phyloP scores from a whole-genome alignment of 2,113 vertebrate species.

The Dicaeum eximium region DNA sequence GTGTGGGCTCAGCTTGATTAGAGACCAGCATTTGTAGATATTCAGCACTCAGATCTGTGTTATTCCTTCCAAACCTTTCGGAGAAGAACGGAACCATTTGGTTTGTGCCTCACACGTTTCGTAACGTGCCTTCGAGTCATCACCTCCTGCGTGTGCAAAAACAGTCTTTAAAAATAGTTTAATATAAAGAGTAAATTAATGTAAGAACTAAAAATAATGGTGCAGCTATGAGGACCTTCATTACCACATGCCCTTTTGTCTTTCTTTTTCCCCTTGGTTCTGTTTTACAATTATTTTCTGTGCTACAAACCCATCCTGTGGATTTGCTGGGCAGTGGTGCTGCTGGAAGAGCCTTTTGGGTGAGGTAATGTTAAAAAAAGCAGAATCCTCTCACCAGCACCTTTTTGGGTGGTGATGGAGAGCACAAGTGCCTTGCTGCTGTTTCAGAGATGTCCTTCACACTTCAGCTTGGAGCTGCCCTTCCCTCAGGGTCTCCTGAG shows the following conservation, averaged over 20 bases:
- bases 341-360: not conserved
- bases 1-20: conserved; percentile 39
- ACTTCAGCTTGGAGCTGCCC: not conserved
- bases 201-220: conserved; percentile 38
- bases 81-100: conserved; percentile 5
- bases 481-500: not conserved
- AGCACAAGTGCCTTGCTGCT: not conserved
- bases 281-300: not conserved
- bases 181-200: conserved; percentile 41
- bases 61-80: not conserved
- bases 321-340: not conserved
- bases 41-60: not conserved
- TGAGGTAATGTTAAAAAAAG: not conserved
- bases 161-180: not conserved
- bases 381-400: not conserved
- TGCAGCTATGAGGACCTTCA: not conserved
- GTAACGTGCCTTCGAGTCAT: not conserved
- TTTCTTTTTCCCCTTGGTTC: not conserved
- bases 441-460: not conserved
- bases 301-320: not conserved
- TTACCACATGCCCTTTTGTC: not conserved
- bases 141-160: conserved; percentile 33
- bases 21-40: not conserved
- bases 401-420: not conserved
- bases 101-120: not conserved